Conservation (phyloP, 2,888 invertebrate genomes). For the Nephrotoma guestfalica region DNA sequence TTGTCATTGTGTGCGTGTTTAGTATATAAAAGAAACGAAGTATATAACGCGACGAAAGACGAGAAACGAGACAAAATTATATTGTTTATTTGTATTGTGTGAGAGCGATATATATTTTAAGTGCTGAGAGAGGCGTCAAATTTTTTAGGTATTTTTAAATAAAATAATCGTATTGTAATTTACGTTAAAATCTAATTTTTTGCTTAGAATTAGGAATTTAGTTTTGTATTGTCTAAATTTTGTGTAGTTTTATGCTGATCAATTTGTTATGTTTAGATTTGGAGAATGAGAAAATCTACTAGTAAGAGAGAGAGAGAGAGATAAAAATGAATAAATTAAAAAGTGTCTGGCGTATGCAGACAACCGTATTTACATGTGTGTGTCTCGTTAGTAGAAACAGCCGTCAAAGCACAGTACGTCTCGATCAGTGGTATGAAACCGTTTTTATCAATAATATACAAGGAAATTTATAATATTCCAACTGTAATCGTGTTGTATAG, state of each 20-base stretch:
- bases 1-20: not conserved
- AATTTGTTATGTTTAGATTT: not conserved
- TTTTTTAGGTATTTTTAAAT: not conserved
- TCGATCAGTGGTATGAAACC: not conserved
- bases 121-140: not conserved
- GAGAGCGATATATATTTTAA: not conserved
- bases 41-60: not conserved
- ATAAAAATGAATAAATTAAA: constrained; percentile 1
- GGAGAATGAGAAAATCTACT: not conserved
- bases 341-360: constrained; percentile 1
- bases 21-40: not conserved
- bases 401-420: not conserved
- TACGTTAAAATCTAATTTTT: not conserved
- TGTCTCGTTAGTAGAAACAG: not conserved
- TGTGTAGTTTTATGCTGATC: not conserved
- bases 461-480: not conserved
- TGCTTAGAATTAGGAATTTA: not conserved
- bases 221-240: not conserved
- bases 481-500: not conserved
- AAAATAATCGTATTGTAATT: not conserved
- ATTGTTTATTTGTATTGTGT: not conserved
- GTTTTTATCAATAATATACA: not conserved
- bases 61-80: not conserved
- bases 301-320: not conserved
- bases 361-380: not conserved